These are phyloP conservation scores for Columba janthina DNA, from an alignment of 2,113 vertebrate genomes.

Conservation along the genomic window DNA sequence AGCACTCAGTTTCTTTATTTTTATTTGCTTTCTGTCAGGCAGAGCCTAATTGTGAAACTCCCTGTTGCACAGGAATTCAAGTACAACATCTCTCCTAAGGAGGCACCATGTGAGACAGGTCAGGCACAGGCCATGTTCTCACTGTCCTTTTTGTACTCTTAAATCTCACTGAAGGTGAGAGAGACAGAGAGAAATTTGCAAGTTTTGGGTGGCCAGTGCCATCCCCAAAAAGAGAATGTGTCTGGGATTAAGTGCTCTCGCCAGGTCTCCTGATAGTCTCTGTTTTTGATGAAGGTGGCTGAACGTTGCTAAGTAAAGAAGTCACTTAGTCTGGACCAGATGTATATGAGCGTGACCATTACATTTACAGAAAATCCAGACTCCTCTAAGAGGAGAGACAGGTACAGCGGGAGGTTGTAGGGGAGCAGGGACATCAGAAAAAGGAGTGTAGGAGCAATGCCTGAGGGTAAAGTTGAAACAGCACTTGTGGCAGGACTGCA, in stretches of 20 bases:
- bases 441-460: background rate
- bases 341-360: background rate
- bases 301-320: background rate
- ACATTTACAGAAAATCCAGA: background rate
- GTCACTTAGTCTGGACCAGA: background rate
- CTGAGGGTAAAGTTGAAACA: background rate
- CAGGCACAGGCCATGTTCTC: background rate
- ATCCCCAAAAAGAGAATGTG: background rate
- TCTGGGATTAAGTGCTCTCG: background rate
- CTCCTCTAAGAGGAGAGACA: background rate
- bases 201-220: background rate
- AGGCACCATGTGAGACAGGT: background rate
- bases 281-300: background rate
- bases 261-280: background rate
- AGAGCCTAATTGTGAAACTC: background rate
- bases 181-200: background rate
- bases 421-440: background rate
- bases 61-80: rapidly evolving
- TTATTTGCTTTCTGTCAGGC: background rate
- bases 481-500: background rate
- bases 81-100: background rate
- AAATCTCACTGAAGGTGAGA: background rate
- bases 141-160: background rate
- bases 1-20: background rate
- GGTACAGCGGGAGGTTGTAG: background rate